Evolutionary conservation across 37 sponge, comb jelly and placozoan species (phyloP).

Genomic region (Ianthella basta): DNA sequence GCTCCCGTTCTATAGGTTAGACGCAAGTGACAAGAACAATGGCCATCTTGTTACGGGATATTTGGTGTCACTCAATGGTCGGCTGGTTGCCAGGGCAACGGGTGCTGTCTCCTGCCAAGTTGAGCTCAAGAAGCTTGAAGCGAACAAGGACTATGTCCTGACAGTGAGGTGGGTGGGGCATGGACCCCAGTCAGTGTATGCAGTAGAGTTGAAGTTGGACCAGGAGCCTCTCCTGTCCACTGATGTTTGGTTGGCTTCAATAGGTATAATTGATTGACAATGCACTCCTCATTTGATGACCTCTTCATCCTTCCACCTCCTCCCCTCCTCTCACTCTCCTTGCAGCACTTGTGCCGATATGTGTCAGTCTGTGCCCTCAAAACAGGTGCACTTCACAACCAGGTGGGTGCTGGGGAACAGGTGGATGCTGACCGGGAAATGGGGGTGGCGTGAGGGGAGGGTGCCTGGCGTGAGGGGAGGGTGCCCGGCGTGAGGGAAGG

Average conservation of each 20-base stretch:
- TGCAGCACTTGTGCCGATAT: slow-evolving; percentile 36
- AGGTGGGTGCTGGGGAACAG: too few species aligned
- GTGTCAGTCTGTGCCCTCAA: slow-evolving; percentile 25
- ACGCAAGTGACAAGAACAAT: slow-evolving; percentile 43
- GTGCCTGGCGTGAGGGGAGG: too few species aligned
- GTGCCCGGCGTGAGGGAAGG: too few species aligned
- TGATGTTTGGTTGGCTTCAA: too few species aligned
- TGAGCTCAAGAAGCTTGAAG: slow-evolving; percentile 35
- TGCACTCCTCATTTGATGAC: too few species aligned
- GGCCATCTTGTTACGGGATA: slow-evolving; percentile 61
- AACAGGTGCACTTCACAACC: slow-evolving; percentile 1
- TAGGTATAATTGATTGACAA: too few species aligned
- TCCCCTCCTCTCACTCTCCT: background rate
- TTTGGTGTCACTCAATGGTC: slow-evolving; percentile 39
- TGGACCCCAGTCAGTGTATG: background rate
- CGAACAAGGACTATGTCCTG: slow-evolving; percentile 25
- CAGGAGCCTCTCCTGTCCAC: too few species aligned
- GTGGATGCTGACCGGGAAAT: too few species aligned
- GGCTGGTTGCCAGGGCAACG: slow-evolving; percentile 5
- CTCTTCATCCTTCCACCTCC: too few species aligned
- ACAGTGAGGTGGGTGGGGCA: slow-evolving; percentile 66
- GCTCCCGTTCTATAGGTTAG: slow-evolving; percentile 33
- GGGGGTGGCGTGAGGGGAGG: too few species aligned
- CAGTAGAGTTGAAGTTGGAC: too few species aligned
- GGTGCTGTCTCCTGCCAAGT: slow-evolving; percentile 50